Percentiles rank a stretch among this genome's conserved stretches.
Evolutionary conservation across 2,888 invertebrate species (phyloP).

Genomic region (Heterodera filipjevi): DNA sequence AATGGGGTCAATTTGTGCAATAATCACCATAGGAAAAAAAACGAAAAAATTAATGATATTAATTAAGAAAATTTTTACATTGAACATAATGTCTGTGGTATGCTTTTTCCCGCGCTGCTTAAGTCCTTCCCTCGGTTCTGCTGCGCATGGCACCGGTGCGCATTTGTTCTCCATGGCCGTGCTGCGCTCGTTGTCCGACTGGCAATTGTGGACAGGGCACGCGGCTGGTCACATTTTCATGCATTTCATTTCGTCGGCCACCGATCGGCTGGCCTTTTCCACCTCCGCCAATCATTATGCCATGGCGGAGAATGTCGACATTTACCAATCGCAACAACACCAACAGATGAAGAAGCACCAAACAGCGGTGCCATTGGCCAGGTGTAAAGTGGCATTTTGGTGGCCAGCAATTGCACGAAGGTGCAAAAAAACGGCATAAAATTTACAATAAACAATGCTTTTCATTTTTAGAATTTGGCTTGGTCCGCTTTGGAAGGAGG

Average conservation of each 20-base stretch:
- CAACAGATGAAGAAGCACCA: background rate
- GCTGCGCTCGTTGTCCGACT: slow-evolving; percentile 26
- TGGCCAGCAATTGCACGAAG: slow-evolving; percentile 5
- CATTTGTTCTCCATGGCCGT: slow-evolving; percentile 23
- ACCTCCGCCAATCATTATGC: slow-evolving; percentile 72
- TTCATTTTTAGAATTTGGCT: slow-evolving; percentile 14
- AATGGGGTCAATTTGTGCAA: too few species aligned
- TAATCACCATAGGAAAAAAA: too few species aligned
- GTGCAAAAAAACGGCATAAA: background rate
- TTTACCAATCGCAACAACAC: slow-evolving; percentile 36
- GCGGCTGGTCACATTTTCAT: slow-evolving; percentile 79
- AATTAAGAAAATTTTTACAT: too few species aligned
- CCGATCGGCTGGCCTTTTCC: slow-evolving; percentile 71
- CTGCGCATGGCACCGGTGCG: background rate
- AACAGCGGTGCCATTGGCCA: background rate
- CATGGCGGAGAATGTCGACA: background rate
- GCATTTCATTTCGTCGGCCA: slow-evolving; percentile 76
- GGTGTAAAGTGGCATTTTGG: background rate
- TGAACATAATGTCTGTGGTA: too few species aligned
- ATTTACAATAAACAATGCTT: background rate
- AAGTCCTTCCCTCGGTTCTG: background rate
- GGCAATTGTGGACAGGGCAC: slow-evolving; percentile 81
- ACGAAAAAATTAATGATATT: too few species aligned
- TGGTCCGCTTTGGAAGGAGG: slow-evolving; percentile 47
- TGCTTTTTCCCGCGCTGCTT: background rate